Evolutionary conservation across 1,140 invertebrate species (phyloP).

Genomic region (Coelopa frigida): DNA sequence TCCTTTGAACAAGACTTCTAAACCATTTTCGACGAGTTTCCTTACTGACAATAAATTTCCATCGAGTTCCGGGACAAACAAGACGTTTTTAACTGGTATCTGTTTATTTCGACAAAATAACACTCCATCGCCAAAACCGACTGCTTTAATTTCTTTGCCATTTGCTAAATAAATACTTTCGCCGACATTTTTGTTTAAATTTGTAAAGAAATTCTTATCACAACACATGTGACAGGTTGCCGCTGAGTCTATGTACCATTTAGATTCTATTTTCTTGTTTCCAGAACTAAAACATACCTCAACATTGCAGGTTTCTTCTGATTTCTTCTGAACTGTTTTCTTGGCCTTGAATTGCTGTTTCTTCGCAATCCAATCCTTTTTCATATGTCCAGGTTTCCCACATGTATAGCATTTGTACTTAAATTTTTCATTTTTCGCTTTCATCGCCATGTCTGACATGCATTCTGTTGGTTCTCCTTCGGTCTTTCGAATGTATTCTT

Average conservation of each 20-base stretch:
- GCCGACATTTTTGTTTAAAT: background rate
- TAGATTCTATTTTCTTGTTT: background rate
- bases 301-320: background rate
- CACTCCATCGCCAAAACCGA: background rate
- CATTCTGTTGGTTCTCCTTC: no score
- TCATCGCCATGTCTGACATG: background rate
- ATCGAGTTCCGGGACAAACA: slow-evolving; percentile 5
- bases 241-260: slow-evolving; percentile 5
- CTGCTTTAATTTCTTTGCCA: background rate
- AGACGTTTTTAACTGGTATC: slow-evolving; percentile 3
- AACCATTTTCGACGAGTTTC: background rate
- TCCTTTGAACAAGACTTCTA: no score
- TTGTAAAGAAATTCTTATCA: background rate
- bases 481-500: slow-evolving; percentile 2
- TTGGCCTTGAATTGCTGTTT: background rate
- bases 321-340: background rate
- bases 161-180: background rate
- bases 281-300: background rate
- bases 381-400: slow-evolving; percentile 4
- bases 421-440: slow-evolving; percentile 1
- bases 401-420: background rate
- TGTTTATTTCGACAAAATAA: background rate
- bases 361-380: slow-evolving; percentile 1
- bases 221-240: no score
- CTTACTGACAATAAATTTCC: slow-evolving; percentile 4